Conservation (phyloP, 2,888 invertebrate species). For the Ormyrus nitidulus region DNA sequence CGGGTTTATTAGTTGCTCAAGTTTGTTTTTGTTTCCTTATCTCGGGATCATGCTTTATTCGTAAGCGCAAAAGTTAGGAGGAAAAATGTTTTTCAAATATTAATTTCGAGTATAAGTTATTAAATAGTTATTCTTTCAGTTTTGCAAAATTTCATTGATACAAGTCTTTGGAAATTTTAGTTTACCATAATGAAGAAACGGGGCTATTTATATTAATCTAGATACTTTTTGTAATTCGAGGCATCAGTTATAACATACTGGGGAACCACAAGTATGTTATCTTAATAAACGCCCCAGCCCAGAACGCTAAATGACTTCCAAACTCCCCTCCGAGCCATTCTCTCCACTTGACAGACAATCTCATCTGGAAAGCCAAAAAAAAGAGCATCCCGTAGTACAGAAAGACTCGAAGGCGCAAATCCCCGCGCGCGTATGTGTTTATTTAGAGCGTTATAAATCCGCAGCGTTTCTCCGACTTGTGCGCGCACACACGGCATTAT, state of each 20-base stretch:
- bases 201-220: neutral
- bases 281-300: slow-evolving; percentile 30
- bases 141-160: too few relatives aligned
- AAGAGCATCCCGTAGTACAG: neutral
- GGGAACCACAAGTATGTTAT: neutral
- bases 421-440: slow-evolving; percentile 52
- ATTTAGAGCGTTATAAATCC: slow-evolving; percentile 55
- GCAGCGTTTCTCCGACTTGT: slow-evolving; percentile 26
- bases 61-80: too few relatives aligned
- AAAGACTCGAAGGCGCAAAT: slow-evolving; percentile 45
- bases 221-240: too few relatives aligned
- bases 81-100: too few relatives aligned
- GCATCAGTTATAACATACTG: too few relatives aligned
- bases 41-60: too few relatives aligned
- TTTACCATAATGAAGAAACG: too few relatives aligned
- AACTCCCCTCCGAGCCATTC: slow-evolving; percentile 14
- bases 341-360: neutral
- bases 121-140: too few relatives aligned
- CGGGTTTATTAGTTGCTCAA: too few relatives aligned
- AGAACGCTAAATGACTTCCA: slow-evolving; percentile 29
- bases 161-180: too few relatives aligned
- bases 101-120: too few relatives aligned
- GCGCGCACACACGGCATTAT: neutral
- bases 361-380: slow-evolving; percentile 3
- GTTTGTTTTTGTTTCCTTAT: too few relatives aligned